Conservation (phyloP, 2,888 invertebrate genomes). For the Steinernema hermaphroditum region DNA sequence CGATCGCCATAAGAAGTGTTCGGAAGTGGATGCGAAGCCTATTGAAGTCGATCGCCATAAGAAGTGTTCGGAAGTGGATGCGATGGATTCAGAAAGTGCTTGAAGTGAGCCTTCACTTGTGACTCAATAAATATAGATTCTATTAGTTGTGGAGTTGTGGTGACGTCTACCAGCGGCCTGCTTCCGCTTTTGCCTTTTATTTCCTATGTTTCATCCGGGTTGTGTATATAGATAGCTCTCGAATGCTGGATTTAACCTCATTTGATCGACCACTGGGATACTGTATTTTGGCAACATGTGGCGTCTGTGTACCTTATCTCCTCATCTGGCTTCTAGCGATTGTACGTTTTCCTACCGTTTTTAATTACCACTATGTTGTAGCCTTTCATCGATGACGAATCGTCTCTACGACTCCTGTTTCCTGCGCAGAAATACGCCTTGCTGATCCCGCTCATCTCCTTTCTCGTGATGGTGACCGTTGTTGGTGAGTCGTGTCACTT, state of each 20-base stretch:
- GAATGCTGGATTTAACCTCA: not conserved
- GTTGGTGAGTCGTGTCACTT: not conserved
- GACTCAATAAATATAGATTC: too few species aligned
- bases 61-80: conserved; percentile 10
- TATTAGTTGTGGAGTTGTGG: too few species aligned
- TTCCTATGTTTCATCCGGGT: too few species aligned
- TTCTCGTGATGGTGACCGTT: not conserved
- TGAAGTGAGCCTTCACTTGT: not conserved
- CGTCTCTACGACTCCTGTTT: not conserved
- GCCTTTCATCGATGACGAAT: conserved; percentile 7
- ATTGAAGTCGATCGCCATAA: conserved; percentile 8
- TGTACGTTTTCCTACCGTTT: not conserved
- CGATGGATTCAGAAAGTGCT: not conserved
- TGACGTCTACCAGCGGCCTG: too few species aligned
- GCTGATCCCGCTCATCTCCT: conserved; percentile 1
- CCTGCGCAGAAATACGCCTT: conserved; percentile 15
- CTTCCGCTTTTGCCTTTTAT: too few species aligned
- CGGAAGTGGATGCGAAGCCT: conserved; percentile 17
- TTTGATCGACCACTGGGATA: conserved; percentile 3
- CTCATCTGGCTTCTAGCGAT: not conserved
- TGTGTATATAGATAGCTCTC: too few species aligned
- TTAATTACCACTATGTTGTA: not conserved
- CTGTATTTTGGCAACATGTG: conserved; percentile 11
- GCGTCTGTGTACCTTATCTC: conserved; percentile 6
- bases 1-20: conserved; percentile 11